Evolutionary conservation across 1,140 invertebrate genomes (phyloP).

Genomic region (Drosophila trapezifrons): DNA sequence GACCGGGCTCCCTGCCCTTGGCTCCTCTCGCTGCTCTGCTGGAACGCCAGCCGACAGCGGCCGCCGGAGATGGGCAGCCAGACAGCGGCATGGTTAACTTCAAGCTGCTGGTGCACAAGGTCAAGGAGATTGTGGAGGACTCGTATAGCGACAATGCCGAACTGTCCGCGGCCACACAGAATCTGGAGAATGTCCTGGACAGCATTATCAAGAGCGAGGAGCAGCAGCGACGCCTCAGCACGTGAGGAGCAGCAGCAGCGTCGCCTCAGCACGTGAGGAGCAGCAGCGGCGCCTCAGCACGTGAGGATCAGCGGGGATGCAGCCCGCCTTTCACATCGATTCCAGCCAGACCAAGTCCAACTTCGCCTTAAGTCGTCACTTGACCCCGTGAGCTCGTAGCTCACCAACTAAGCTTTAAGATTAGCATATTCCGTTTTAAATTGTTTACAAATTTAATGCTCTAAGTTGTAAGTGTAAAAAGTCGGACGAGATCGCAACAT

Average conservation of each 20-base stretch:
- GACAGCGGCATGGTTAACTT: conserved; percentile 71
- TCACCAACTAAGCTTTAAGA: neutral
- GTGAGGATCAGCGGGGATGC: conserved; percentile 1
- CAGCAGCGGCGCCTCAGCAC: conserved; percentile 58
- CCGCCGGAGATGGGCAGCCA: neutral
- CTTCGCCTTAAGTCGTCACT: neutral
- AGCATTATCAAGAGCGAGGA: conserved; percentile 78
- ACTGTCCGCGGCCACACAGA: conserved; percentile 76
- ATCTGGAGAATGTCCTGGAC: conserved; percentile 80
- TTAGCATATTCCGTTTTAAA: neutral
- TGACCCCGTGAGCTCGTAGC: neutral
- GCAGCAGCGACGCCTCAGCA: conserved; percentile 59
- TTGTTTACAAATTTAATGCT: conserved; percentile 3
- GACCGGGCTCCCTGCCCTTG: neutral
- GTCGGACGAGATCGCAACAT: conserved; percentile 21
- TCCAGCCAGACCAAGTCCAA: conserved; percentile 25
- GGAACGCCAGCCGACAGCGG: conserved; percentile 30
- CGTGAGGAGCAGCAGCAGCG: conserved; percentile 40
- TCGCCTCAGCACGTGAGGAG: conserved; percentile 66
- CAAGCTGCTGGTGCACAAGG: conserved; percentile 73
- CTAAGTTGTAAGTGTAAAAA: conserved; percentile 9
- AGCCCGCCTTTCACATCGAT: neutral
- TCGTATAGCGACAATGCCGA: conserved; percentile 83
- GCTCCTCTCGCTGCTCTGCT: conserved; percentile 40
- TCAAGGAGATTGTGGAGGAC: conserved; percentile 82